phyloP scores from a whole-genome alignment of 2,113 vertebrate species.

The Hystrix cristata region DNA sequence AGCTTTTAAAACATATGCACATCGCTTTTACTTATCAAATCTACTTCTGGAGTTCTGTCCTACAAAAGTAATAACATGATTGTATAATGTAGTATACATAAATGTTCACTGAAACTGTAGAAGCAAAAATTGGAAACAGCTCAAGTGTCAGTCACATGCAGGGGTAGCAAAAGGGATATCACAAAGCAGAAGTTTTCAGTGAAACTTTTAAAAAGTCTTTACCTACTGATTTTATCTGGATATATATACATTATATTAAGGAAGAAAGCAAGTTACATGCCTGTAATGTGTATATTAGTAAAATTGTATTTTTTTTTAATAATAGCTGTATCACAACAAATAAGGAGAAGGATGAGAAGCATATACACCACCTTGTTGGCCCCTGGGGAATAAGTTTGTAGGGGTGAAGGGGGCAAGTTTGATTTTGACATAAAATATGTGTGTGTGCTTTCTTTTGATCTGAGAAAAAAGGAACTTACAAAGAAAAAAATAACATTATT shows the following conservation, averaged over 20 bases:
- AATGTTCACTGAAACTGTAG: conserved; percentile 45
- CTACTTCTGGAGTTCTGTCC: not conserved
- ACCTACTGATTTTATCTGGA: not conserved
- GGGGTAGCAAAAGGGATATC: not conserved
- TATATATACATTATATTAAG: not conserved
- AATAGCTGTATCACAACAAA: conserved; percentile 17
- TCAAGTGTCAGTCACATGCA: not conserved
- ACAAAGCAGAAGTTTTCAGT: conserved; percentile 36
- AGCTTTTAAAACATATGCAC: not conserved
- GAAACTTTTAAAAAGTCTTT: conserved; percentile 37
- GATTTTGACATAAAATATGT: not conserved
- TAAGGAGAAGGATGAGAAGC: conserved; percentile 1
- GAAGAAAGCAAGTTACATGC: conserved; percentile 4
- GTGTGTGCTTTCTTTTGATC: not conserved
- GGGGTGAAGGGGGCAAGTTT: not conserved
- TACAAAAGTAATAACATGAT: not conserved
- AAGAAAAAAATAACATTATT: not conserved
- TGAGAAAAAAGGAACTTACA: not conserved
- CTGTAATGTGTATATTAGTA: conserved; percentile 27
- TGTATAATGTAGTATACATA: not conserved
- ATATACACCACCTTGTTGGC: not conserved
- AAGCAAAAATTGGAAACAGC: not conserved
- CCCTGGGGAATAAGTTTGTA: not conserved
- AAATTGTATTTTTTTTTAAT: conserved; percentile 29
- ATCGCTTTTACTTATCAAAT: not conserved